Percentiles rank a stretch among this genome's conserved stretches.
Evolutionary conservation across 2,797 vertebrate genomes (phyloP).

Genomic region (Dermochelys coriacea): DNA sequence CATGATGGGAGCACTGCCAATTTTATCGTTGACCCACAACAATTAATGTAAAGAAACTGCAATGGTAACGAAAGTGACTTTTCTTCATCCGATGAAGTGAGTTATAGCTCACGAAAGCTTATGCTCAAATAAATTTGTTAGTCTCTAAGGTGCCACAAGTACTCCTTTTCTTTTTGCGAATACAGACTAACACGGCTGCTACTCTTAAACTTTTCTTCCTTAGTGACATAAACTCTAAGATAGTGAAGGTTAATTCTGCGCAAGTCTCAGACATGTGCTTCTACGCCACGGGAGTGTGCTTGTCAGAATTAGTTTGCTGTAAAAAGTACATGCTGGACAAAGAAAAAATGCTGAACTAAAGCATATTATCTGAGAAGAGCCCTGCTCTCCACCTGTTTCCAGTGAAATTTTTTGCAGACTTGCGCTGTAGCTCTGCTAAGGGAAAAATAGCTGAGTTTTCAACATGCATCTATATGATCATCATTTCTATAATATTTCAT

Average conservation of each 20-base stretch:
- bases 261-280: slow-evolving; percentile 17
- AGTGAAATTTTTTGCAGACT: slow-evolving; percentile 23
- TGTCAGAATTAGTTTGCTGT: slow-evolving; percentile 30
- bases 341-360: slow-evolving; percentile 14
- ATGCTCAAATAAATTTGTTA: too few relatives aligned
- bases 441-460: slow-evolving; percentile 45
- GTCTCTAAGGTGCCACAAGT: too few relatives aligned
- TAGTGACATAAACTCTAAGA: slow-evolving; percentile 17
- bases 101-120: too few relatives aligned
- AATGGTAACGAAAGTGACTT: slow-evolving; percentile 20
- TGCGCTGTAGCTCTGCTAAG: slow-evolving; percentile 9
- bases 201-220: not conserved
- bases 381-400: slow-evolving; percentile 34
- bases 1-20: not conserved
- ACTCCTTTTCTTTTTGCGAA: too few relatives aligned
- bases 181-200: too few relatives aligned
- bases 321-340: slow-evolving; percentile 6
- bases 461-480: not conserved
- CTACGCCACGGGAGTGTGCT: not conserved
- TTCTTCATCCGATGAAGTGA: not conserved
- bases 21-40: not conserved
- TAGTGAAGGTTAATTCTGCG: slow-evolving; percentile 6
- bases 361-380: slow-evolving; percentile 11
- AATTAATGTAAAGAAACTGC: slow-evolving; percentile 32
- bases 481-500: not conserved